Evolutionary conservation across 2,888 invertebrate genomes (phyloP), one percentile per base, ranked within the genome.

Genomic region (Orgyia antiqua): DNA sequence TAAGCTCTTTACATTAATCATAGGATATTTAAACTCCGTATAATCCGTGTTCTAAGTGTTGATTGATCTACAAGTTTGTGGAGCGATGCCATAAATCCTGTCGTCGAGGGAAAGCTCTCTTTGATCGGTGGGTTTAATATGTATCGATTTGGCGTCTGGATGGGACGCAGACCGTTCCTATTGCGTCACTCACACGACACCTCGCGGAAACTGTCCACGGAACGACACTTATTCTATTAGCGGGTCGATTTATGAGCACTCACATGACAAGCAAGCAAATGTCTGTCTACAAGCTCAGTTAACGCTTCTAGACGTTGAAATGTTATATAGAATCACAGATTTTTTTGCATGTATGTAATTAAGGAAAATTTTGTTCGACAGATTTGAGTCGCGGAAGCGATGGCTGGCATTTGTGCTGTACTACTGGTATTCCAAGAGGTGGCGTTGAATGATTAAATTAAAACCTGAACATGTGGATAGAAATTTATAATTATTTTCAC

Each of bases 41-140:
- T 15, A 15, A 15, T 15, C 15, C 4, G 15, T 45, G 39, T 41
- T 42, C 46, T 38, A 40, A 34, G 25, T 31, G 24, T 29, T 27
- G 31, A 24, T 33, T 25, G 36, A 42, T 53, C 54, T 49, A 53
- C 46, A 47, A 37, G 51, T 49, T 51, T 46, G 45, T 53, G 48
- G 33, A 34, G 52, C 53, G 51, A 59, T 64, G 54, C 43, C 52
- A 66, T 70, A 72, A 72, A 71, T 68, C 62, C 49, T 47, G 36
- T 36, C 44, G 39, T 49, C 55, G 54, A 61, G 64, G 68, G 62
- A 72, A 64, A 72, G 55, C 64, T 74, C 56, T 62, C 79, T 82
- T 80, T 79, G 80, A 84, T 83, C 80, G 65, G 70, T 44, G 66
- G 68, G 58, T 64, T 74, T 78, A 73, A 83, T 80, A 65, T 73